Conservation (phyloP, 2,113 vertebrate species). For the Elachura formosa region DNA sequence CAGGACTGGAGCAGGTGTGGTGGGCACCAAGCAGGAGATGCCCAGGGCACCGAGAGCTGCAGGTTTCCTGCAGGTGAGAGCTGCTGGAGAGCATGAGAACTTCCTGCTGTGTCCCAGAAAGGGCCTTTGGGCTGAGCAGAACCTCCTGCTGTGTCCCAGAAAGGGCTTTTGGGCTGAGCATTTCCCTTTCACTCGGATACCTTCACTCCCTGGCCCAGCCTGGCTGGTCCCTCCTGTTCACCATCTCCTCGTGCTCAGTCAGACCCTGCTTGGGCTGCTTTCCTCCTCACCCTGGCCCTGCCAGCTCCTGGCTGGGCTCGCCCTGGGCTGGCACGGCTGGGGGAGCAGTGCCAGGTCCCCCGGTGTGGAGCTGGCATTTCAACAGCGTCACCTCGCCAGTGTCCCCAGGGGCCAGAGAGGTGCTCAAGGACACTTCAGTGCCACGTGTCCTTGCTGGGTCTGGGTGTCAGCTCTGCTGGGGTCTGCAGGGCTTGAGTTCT, state of each 20-base stretch:
- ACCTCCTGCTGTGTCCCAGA: background rate
- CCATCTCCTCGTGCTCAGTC: background rate
- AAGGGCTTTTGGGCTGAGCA: background rate
- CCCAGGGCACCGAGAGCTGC: background rate
- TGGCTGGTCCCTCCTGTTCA: background rate
- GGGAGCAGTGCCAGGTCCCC: background rate
- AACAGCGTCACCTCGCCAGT: accelerated
- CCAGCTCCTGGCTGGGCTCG: accelerated
- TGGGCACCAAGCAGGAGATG: background rate
- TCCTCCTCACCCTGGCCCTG: background rate
- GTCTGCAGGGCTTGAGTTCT: background rate
- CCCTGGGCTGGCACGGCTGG: background rate
- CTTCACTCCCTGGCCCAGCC: background rate
- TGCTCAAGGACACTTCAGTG: background rate
- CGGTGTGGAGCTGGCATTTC: background rate
- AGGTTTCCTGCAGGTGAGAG: background rate
- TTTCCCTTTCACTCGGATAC: background rate
- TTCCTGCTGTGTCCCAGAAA: background rate
- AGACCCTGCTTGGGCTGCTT: background rate
- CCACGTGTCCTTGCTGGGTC: accelerated
- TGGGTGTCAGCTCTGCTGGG: background rate
- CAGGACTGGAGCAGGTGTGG: background rate
- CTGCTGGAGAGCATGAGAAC: accelerated
- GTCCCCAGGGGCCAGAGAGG: background rate
- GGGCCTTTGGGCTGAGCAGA: background rate